Evolutionary conservation across 2,888 invertebrate genomes (phyloP), one percentile per base, ranked within the genome.

Genomic region (Muscina levida): DNA sequence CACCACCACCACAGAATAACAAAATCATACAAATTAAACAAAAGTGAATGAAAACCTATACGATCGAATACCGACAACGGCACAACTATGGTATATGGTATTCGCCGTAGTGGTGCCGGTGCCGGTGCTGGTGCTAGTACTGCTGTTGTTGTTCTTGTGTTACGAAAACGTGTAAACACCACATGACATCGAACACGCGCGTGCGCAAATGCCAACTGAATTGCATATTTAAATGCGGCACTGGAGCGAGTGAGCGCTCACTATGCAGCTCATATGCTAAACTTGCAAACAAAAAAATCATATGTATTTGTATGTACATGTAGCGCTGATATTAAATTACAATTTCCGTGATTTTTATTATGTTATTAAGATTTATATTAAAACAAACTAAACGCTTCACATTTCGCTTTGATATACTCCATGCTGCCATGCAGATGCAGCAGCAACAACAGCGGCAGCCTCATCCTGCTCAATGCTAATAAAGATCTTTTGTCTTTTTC

Each of bases 181-280:
- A 51, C 77, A 81, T 81, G 81, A 81, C 81, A 81, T 81, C 81
- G 77, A 81, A 77, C 81, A 81, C 81, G 81, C 77, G 81, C 81
- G 81, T 81, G 81, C 77, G 77, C 77, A 77, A 67, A 53, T 68
- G 57, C 57, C 72, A 72, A 56, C 65, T 67, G 71, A 71, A 67
- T 80, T 73, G 77, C 46, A 62, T 19, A 57, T 48, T 19, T 22
- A 62, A 62, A 1, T 37, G 22, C 13, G 4, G 10, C 15, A 31
- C 5, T 39, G 62, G n/a, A 22, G 42, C 42, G 39, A 5, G 3
- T 31, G 31, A 31, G 31, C n/a, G n/a, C 56, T 24, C 31, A 1
- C 17, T 79, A 71, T 76, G 70, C 31, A 37, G 31, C 51, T 44
- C 6, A 57, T 26, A 46, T 19, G 15, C 11, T n/a, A 31, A 8